A percentile compares a stretch with the other conserved stretches of the same genome.
Evolutionary conservation across 2,113 vertebrate species (phyloP).

Genomic region (Oryzias woworae): DNA sequence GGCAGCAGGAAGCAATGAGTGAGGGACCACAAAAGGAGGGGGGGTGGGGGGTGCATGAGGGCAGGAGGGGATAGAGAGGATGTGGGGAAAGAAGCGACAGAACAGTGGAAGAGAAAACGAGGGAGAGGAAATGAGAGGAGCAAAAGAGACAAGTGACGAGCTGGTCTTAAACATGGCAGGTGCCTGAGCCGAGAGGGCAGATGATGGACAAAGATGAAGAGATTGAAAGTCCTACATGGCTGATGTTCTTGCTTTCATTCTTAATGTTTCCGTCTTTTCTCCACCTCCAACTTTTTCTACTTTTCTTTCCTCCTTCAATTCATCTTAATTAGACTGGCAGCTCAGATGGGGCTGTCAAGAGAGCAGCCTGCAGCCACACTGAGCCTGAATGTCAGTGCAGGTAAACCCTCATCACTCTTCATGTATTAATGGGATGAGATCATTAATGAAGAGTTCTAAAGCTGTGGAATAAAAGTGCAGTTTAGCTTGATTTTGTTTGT

Average conservation of each 20-base stretch:
- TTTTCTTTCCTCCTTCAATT: conserved; percentile 36
- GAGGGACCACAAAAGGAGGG: conserved; percentile 42
- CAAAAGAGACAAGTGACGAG: conserved; percentile 29
- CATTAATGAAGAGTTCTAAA: neutral
- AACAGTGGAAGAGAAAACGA: conserved; percentile 48
- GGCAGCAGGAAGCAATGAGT: conserved; percentile 74
- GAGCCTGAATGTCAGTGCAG: neutral
- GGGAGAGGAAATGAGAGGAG: conserved; percentile 45
- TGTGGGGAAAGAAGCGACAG: conserved; percentile 30
- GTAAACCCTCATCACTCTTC: conserved; percentile 7
- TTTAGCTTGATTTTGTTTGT: too few relatives aligned
- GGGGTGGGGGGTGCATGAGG: neutral
- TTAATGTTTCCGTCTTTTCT: conserved; percentile 38
- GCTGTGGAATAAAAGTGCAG: too few relatives aligned
- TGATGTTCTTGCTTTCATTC: conserved; percentile 28
- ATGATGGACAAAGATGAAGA: conserved; percentile 33
- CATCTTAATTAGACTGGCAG: conserved; percentile 27
- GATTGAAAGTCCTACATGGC: conserved; percentile 40
- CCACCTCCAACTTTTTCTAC: conserved; percentile 12
- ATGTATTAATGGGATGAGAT: neutral
- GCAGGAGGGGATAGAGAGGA: conserved; percentile 12
- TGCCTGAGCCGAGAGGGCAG: conserved; percentile 16
- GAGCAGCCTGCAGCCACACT: conserved; percentile 14
- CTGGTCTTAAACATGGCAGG: conserved; percentile 24
- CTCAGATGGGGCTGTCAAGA: conserved; percentile 13